Percentiles rank a stretch among this genome's conserved stretches.
Conservation (phyloP, 2,888 invertebrate genomes). For the Eumacrocentrus americanus region DNA sequence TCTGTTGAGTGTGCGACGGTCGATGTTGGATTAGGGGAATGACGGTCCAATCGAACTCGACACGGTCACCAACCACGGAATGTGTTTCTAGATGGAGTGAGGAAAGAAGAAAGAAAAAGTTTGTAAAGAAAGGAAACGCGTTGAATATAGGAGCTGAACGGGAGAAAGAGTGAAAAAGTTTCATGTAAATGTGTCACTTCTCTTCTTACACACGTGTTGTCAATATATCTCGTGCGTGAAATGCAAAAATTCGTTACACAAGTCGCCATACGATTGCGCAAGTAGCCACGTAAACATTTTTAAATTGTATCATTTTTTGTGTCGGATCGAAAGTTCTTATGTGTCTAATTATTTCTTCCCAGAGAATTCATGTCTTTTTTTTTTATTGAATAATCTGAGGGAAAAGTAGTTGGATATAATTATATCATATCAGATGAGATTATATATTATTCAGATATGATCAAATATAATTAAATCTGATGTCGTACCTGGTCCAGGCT, state of each 20-base stretch:
- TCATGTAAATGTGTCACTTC: conserved; percentile 24
- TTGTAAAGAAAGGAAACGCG: not conserved
- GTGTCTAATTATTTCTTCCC: too few relatives aligned
- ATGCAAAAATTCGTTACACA: not conserved
- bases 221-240: conserved; percentile 18
- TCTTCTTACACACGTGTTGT: conserved; percentile 26
- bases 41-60: conserved; percentile 1
- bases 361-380: too few relatives aligned
- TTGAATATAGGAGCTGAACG: not conserved
- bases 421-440: too few relatives aligned
- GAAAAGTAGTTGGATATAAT: too few relatives aligned
- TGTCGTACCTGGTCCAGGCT: too few relatives aligned
- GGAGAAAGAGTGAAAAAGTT: conserved; percentile 22
- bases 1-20: conserved; percentile 4
- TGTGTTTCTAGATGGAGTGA: conserved; percentile 1
- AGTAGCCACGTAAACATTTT: too few relatives aligned
- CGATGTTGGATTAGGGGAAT: conserved; percentile 8
- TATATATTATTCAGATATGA: too few relatives aligned
- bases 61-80: conserved; percentile 15
- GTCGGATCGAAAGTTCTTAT: too few relatives aligned
- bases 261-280: not conserved
- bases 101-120: conserved; percentile 18
- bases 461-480: too few relatives aligned
- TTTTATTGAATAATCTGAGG: too few relatives aligned
- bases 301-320: too few relatives aligned